Base-by-base conservation (phyloP, 2,888 invertebrate species). In the Archips xylosteana region DNA sequence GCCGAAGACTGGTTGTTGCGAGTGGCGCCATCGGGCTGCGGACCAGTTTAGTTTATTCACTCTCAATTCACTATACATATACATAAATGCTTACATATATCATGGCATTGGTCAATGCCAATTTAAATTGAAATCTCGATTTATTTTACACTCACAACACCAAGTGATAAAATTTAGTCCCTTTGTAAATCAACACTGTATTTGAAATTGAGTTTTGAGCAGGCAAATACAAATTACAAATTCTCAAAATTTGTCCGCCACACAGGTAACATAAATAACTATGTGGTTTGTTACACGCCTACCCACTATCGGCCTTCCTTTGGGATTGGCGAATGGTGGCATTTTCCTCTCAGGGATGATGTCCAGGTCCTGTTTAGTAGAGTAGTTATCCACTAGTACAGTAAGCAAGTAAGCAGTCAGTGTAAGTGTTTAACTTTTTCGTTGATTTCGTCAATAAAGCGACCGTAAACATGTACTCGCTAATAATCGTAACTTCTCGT, bases 401-500 rank as follows among this genome's bases (percentile, higher is more conserved):
- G 45, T 45, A 45, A 10, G 45, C 2, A 45, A 0, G 45, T 10
- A 45, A 9, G 3, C 10, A 45, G 23, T 23, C 10, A 45, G 23
- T 23, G 23, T 23, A 23, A 23, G 45, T 45, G 45, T 45, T 45
- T 12, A 45, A 45, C 12, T 32, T 51, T 64, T 39, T 68, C 13
- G 49, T 59, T 64, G 51, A 63, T 23, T 36, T 36, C 23, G n/a
- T 63, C 63, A 63, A 68, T 73, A 64, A 73, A 68, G 39, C 62
- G 13, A 49, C 45, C 32, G 59, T 63, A 59, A 68, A 68, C 57
- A 68, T 49, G 49, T 49, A 51, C 49, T 39, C 59, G 13, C 57
- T 54, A 63, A 73, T 73, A 73, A 73, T 64, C 68, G 32, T 73
- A 68, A 73, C 68, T 73, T 39, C 68, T 64, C 63, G 73, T 39